Conservation (phyloP, 2,888 invertebrate genomes). For the Rotaria sp. region DNA sequence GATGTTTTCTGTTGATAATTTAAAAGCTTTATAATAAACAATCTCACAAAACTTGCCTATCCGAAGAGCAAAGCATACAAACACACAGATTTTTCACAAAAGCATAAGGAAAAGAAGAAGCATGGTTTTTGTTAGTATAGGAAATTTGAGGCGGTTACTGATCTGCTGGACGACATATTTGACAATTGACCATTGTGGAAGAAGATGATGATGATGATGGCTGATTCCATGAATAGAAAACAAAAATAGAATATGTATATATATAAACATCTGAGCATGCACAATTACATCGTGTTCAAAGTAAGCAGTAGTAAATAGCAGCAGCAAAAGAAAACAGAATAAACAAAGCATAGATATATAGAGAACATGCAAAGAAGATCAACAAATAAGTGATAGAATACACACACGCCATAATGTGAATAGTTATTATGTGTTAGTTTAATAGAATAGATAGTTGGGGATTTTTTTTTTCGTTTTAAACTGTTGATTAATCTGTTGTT, state of each 20-base stretch:
- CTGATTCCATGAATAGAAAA: conserved; percentile 10
- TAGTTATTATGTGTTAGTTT: neutral
- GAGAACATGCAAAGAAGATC: conserved; percentile 11
- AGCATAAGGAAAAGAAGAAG: conserved; percentile 3
- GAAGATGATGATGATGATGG: conserved; percentile 19
- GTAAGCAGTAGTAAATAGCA: neutral
- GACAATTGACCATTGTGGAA: neutral
- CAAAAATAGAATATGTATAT: conserved; percentile 22
- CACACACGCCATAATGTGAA: neutral
- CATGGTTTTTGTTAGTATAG: neutral
- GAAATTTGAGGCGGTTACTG: conserved; percentile 3
- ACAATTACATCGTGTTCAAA: neutral
- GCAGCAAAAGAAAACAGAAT: neutral
- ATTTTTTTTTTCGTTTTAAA: neutral
- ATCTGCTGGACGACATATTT: neutral
- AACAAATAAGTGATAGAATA: conserved; percentile 14
- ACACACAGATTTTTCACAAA: neutral
- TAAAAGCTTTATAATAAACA: neutral
- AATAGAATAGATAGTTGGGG: neutral
- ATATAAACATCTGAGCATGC: conserved; percentile 12
- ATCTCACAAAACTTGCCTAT: neutral
- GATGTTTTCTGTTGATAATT: neutral
- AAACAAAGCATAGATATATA: neutral
- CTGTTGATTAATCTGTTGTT: neutral
- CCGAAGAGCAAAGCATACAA: neutral